Conservation (phyloP, 1,140 invertebrate species). For the Musca vetustissima region DNA sequence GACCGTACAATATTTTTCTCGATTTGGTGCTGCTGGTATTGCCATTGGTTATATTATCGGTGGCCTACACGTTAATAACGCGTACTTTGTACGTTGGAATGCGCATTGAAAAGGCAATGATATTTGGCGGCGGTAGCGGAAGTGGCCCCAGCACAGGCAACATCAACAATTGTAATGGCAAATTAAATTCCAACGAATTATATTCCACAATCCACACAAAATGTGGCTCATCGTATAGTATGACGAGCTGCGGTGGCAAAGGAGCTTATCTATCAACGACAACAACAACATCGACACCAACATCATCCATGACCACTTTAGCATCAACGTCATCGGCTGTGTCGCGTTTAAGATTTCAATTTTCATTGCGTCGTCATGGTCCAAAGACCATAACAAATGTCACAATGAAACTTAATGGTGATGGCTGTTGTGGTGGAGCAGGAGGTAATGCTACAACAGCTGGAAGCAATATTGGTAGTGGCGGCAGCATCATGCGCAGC, state of each 20-base stretch:
- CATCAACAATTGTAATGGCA: conserved; percentile 13
- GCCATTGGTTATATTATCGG: conserved; percentile 74
- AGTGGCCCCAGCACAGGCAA: conserved; percentile 12
- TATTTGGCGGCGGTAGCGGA: conserved; percentile 24
- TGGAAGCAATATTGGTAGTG: background rate
- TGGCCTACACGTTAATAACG: conserved; percentile 74
- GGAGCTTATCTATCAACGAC: background rate
- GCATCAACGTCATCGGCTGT: background rate
- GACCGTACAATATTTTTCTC: conserved; percentile 74
- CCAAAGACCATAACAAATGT: no score
- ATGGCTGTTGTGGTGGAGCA: no score
- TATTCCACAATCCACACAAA: background rate
- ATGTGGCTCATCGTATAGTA: background rate
- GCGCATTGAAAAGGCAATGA: conserved; percentile 56
- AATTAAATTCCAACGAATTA: conserved; percentile 1
- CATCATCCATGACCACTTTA: background rate
- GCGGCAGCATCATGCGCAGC: no score
- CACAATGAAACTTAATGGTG: no score
- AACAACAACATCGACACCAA: background rate
- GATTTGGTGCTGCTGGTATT: conserved; percentile 72
- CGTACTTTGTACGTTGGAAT: conserved; percentile 71
- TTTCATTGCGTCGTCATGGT: conserved; percentile 5
- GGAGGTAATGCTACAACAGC: background rate
- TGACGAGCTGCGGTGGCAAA: no score
- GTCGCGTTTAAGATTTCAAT: conserved; percentile 14